Base-by-base conservation (phyloP, 1,140 invertebrate genomes). In the Neodiprion virginianus region DNA sequence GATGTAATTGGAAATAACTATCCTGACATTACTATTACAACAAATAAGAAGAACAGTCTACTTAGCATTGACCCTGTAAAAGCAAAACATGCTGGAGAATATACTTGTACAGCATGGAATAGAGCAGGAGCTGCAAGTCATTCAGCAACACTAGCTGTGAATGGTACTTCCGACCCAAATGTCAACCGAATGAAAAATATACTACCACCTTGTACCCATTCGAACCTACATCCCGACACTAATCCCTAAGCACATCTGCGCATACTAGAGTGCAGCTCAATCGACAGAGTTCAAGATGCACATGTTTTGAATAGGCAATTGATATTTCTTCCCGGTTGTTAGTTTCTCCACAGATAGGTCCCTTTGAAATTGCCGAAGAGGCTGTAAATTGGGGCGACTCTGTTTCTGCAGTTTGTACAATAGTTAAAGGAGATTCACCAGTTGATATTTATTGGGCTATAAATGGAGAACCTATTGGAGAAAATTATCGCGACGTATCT, bases 51-150 rank as follows among this genome's bases (percentile, higher is more conserved):
- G 72, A 85, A 90, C 72, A 94, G 92, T 85, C 91, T 93, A 75
- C 86, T 95, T 70, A 93, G 91, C 76, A 94, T 95, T 79, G 92
- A 94, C 78, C 89, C 92, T 4, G 93, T 95, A 9, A 90, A 90
- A 48, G 91, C 92, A 7, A 89, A 90, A 77, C 93, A 95, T 84
- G 91, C 90, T 28, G 93, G 93, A 71, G 89, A 92, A 72, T 96
- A 95, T 82, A 95, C 94, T 12, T 96, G 94, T 84, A 89, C 89
- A 71, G 93, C 91, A 40, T 89, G 83, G 61, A 94, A 94, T 86
- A 84, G 86, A 72, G 94, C 93, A 8, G 93, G 93, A 61, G 89
- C 88, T 75, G 89, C 90, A 2, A 92, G 91, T 83, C 90, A 91
- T 81, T 91, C 91, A 17, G 88, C 93, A 23, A 88, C 90, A 72